Base-by-base conservation (phyloP, 92 coral and sea anemone genomes). In the Porites rus region DNA sequence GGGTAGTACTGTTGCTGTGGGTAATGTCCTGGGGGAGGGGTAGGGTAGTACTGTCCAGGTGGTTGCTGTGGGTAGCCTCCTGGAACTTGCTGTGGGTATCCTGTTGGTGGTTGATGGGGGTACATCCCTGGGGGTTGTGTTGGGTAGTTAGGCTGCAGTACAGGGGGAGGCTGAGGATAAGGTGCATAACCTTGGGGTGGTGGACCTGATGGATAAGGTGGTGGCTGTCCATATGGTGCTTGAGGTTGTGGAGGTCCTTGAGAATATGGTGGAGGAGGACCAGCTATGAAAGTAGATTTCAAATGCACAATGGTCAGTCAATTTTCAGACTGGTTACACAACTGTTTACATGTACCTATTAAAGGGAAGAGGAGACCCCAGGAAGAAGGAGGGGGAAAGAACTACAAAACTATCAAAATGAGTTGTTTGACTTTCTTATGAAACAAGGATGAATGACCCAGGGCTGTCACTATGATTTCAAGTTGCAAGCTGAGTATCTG, bases 1-100 rank as follows among this genome's bases (percentile, higher is more conserved):
- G 84, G 93, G 64, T 91, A 89, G 72, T 94, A 94, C 51, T 79
- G 91, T 66, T 87, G 98, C 51, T 79, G 88, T 68, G 98, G 98
- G 66, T 92, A 93, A 28, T 91, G 90, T 71, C 92, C 98, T 10
- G 95, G 94, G 71, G 98, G 89, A 67, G 92, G 95, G 62, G 93
- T 78, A 17, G 80, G 81, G 19, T 91, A 88, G 63, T 82, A 87
- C 5, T 79, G 85, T 86, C 83, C 92, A 31, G 85, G 81, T 3
- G 75, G 22, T 18, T 94, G 86, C 77, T 88, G 88, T 17, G 96
- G 97, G 58, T 91, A 85, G 7, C 17, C 88, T 25, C 73, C 85
- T 76, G 91, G 93, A 28, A 90, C 90, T 14, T 80, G 92, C 46
- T 38, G 46, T 4, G 6, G 46, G 46, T 38, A 38, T 38, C 46